Evolutionary conservation across 2,113 vertebrate species (phyloP), one percentile per base, ranked within the genome.

Genomic region (Lophura nycthemera): DNA sequence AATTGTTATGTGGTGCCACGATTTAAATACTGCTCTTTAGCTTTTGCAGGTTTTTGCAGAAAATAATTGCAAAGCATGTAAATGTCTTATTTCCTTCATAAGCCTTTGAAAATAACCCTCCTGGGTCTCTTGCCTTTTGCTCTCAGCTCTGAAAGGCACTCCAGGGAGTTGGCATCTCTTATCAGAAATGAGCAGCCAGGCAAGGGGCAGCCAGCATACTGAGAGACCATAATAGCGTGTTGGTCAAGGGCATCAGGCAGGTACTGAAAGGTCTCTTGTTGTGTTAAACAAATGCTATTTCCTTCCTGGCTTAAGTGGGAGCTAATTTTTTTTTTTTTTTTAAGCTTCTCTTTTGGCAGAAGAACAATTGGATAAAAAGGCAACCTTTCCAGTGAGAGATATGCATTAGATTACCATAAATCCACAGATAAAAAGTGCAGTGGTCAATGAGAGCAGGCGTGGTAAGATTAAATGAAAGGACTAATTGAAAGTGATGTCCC

Each of bases 261-360:
- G 97, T 97, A 97, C 97, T 96, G 97, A 98, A 98, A 98, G 97
- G 97, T 97, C 95, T 97, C 97, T 94, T 40, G 67, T 97, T 96
- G 92, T 93, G 95, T 97, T 96, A 96, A 97, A 97, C 97, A 98
- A 97, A 98, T 95, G 93, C 83, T 57, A 56, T 96, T 98, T 98
- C 97, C 97, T 98, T 98, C 98, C 97, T 97, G 90, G 81, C 95
- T 97, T 96, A 97, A 89, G 27, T 88, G 82, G 89, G 89, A 95
- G 95, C 93, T 97, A 60, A 81, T 97, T 97, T 97, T 50, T 48
- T 47, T 97, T 97, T 97, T 50, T 48, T 97, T 97, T 97, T 96
- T 92, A 93, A 94, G 79, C 93, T 95, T 97, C 86, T 97, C 93
- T 93, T 94, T 89, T 97, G 92, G 89, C 94, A 70, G 47, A 90